Base-by-base conservation (phyloP, 2,888 invertebrate species). In the Clistopyga incitator region DNA sequence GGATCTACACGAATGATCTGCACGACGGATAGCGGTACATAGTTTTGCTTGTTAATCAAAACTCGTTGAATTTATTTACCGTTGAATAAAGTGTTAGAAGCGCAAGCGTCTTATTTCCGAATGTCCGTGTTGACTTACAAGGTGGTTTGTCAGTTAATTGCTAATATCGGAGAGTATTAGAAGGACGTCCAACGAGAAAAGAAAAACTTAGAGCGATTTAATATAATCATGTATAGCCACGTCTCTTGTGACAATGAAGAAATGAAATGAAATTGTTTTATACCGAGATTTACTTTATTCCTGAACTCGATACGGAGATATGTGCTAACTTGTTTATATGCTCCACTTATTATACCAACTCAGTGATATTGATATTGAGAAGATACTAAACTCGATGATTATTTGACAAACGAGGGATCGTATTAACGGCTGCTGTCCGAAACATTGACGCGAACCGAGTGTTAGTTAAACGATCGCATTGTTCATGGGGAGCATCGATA, bases 371-470 rank as follows among this genome's bases (percentile, higher is more conserved):
- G 80, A 78, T 80, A 72, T 54, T 64, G 56, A 50, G 68, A 65
- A 45, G 42, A 76, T 61, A 74, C 61, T 67, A 81, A 61, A 75
- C 72, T 76, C 76, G 72, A 81, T 81, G 45, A 78, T 72, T 74
- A 81, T 84, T 81, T 81, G 81, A 75, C 70, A 75, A 78, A 72
- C 74, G 54, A 68, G 56, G 75, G 78, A 79, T 78, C 81, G 81
- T 84, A 83, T 80, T 79, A 83, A 54, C 68, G 81, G 83, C 82
- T 83, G 82, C 80, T 84, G 77, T 85, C 68, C 83, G 59, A 81
- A 83, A 25, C 71, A 65, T 56, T 50, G 65, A 59, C 71, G 34
- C 34, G 67, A 77, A 59, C 23, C 42, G 59, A 75, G 74, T 67
- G 50, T 67, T 42, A 29, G 56, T 34, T 25, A n/a, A 70, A 67